Conservation (phyloP, 2,113 vertebrate genomes). For the Scomber scombrus region DNA sequence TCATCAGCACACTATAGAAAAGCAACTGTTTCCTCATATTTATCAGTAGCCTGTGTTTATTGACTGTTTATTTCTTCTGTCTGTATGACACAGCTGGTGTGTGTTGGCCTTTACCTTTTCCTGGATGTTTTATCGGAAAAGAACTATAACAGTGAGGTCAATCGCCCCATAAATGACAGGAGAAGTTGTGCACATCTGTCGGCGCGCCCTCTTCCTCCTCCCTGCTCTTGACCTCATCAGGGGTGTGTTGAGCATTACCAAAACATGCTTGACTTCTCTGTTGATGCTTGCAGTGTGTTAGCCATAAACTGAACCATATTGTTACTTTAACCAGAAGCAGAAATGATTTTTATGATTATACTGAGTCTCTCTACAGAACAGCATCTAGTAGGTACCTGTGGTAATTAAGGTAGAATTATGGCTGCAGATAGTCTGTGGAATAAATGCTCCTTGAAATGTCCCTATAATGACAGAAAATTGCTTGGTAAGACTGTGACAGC, state of each 20-base stretch:
- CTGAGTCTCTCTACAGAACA: not conserved
- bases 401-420: not conserved
- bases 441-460: not conserved
- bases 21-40: not conserved
- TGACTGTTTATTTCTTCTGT: too few relatives aligned
- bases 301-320: slow-evolving; percentile 7
- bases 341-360: not conserved
- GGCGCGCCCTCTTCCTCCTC: slow-evolving; percentile 3
- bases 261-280: slow-evolving; percentile 26
- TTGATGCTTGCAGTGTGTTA: not conserved
- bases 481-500: not conserved
- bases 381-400: not conserved
- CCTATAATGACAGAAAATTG: slow-evolving; percentile 1
- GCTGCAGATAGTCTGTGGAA: not conserved
- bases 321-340: not conserved
- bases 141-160: not conserved
- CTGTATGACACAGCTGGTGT: not conserved
- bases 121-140: not conserved
- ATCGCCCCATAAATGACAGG: not conserved
- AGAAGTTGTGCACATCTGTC: not conserved
- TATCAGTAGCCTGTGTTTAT: not conserved
- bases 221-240: slow-evolving; percentile 12
- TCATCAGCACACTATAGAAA: not conserved
- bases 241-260: not conserved
- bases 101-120: not conserved